Base-by-base conservation (phyloP, 37 sponge, comb jelly and placozoan species). In the Theonella swinhoei region DNA sequence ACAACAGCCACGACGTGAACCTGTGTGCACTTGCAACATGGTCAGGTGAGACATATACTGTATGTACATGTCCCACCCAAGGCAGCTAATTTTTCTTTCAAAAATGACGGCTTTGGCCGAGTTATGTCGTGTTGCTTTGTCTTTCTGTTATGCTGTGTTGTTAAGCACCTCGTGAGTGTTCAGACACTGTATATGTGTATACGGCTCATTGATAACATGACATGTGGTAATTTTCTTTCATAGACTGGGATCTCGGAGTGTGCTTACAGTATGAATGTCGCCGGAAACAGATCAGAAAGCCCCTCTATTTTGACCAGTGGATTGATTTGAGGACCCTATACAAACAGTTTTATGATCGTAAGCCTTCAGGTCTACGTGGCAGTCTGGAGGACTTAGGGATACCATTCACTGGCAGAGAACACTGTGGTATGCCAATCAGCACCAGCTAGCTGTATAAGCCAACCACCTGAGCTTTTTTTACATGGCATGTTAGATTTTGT, bases 191-290 rank as follows among this genome's bases (percentile, higher is more conserved):
- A n/a, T n/a, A n/a, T n/a, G n/a, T n/a, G n/a, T n/a, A n/a, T n/a
- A n/a, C n/a, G n/a, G n/a, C n/a, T n/a, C n/a, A n/a, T n/a, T n/a
- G n/a, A n/a, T n/a, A n/a, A n/a, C n/a, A n/a, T n/a, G n/a, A n/a
- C n/a, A n/a, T 47, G 7, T 47, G 54, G 54, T 47, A 14, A 17
- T 54, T 78, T 30, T 30, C 42, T 25, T 72, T 30, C 64, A 32
- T 60, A 75, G 96, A 95, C 79, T 95, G 96, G 96, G 96, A 95
- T 39, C 72, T 95, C 23, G 94, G 91, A 2, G 95, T 90, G 32
- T 89, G 91, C 43, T 82, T 95, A 20, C 65, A 75, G 11, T 89
- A 92, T 42, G 96, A 95, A 72, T 95, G 93, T 54, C 73, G 35
- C 34, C 80, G 93, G 63, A 95, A 95, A 58, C 84, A 87, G 39